These are phyloP conservation scores for Listronotus oregonensis DNA, from an alignment of 1,140 invertebrate species.

Conservation along the genomic window DNA sequence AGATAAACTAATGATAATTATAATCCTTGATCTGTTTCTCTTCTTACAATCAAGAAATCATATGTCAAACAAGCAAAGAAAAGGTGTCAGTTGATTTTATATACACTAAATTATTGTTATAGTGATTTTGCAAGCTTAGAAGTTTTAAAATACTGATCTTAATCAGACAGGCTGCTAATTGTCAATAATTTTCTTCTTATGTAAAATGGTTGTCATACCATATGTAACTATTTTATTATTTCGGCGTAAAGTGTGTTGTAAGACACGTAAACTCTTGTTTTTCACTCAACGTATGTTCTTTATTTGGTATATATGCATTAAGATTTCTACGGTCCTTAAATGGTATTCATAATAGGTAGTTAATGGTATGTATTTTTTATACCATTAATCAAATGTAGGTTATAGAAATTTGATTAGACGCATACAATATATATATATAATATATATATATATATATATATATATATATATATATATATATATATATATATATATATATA, in stretches of 20 bases:
- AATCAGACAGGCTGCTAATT: constrained; percentile 4
- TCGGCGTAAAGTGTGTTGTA: constrained; percentile 28
- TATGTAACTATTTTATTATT: constrained; percentile 25
- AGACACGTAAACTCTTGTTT: neutral
- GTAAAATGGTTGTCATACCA: constrained; percentile 28
- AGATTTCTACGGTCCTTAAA: constrained; percentile 25
- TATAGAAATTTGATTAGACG: neutral
- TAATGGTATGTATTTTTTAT: neutral
- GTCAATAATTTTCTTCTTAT: constrained; percentile 25
- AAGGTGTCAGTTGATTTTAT: no score
- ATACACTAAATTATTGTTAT: no score
- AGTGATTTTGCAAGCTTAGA: no score
- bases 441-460: no score
- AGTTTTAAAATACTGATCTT: no score
- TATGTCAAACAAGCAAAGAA: no score
- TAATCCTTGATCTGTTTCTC: no score
- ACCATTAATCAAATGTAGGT: constrained; percentile 15
- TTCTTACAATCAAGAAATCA: no score
- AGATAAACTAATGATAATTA: no score
- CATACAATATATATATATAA: no score
- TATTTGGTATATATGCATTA: constrained; percentile 29
- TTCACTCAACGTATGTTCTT: neutral
- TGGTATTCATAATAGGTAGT: constrained; percentile 25
- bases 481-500: no score
- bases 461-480: no score